Percentiles rank a stretch among this genome's conserved stretches.
phyloP scores from a whole-genome alignment of 2,888 invertebrate genomes.

The Xanthorhoe spadicearia region DNA sequence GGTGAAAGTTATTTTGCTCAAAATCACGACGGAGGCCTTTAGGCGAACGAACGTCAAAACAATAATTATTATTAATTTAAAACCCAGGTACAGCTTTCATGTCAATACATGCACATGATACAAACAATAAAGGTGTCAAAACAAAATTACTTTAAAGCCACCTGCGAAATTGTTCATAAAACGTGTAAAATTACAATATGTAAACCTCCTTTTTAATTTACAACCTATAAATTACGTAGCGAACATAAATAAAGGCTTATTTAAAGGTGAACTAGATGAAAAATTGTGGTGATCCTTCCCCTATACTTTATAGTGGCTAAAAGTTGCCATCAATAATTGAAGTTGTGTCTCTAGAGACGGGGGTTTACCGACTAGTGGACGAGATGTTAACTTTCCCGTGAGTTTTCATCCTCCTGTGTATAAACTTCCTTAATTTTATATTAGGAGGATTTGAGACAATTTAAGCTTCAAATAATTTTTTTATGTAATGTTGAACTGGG shows the following conservation, averaged over 20 bases:
- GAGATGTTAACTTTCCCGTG: constrained; percentile 48
- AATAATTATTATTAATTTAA: too few relatives aligned
- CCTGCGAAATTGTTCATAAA: constrained; percentile 37
- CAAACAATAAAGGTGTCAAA: constrained; percentile 19
- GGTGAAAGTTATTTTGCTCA: too few relatives aligned
- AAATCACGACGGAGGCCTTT: too few relatives aligned
- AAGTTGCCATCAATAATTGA: constrained; percentile 84
- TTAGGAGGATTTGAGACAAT: background rate
- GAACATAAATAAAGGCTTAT: constrained; percentile 57
- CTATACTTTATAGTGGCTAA: constrained; percentile 80
- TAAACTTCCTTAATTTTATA: constrained; percentile 23
- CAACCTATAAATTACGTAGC: constrained; percentile 44
- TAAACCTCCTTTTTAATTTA: constrained; percentile 39
- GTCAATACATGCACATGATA: background rate
- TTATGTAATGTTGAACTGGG: too few relatives aligned
- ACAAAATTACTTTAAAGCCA: constrained; percentile 21
- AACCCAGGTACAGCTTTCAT: too few relatives aligned
- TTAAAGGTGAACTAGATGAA: constrained; percentile 75
- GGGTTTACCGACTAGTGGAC: constrained; percentile 65
- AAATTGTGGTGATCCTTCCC: constrained; percentile 69
- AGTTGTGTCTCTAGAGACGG: constrained; percentile 71
- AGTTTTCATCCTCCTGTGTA: constrained; percentile 28
- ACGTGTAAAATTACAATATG: constrained; percentile 30
- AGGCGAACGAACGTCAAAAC: too few relatives aligned
- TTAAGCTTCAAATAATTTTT: background rate